Evolutionary conservation across 2,797 vertebrate species (phyloP).

Genomic region (Halcyon leucocephala): DNA sequence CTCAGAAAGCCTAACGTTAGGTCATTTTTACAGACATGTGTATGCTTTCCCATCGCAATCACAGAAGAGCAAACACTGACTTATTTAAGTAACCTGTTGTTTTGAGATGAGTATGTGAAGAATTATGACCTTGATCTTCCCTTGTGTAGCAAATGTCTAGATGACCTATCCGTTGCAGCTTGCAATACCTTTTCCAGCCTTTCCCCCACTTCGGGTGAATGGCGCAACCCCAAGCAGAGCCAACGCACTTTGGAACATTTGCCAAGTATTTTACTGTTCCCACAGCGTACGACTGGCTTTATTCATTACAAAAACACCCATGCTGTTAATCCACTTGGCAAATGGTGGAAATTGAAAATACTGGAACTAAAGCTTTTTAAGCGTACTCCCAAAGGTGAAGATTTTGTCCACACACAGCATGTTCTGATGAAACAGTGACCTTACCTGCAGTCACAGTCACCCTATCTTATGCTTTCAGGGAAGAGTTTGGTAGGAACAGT

Average conservation of each 20-base stretch:
- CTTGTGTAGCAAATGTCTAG: background rate
- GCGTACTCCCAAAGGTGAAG: background rate
- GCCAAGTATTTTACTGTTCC: background rate
- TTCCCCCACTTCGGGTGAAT: background rate
- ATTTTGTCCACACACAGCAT: background rate
- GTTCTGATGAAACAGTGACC: background rate
- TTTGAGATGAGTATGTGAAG: background rate
- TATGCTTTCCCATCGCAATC: background rate
- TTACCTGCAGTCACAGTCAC: background rate
- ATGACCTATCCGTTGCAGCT: background rate
- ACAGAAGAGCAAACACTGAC: background rate
- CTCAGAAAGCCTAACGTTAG: background rate
- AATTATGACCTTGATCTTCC: background rate
- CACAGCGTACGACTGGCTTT: background rate
- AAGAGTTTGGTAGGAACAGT: background rate
- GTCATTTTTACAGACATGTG: background rate
- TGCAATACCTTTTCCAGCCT: background rate
- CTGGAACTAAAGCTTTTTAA: background rate
- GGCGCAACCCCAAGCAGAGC: background rate
- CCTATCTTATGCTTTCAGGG: background rate
- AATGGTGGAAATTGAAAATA: background rate
- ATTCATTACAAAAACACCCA: background rate
- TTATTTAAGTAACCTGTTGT: background rate
- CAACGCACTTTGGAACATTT: background rate
- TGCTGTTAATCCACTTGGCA: background rate